Conservation (phyloP, 1,140 invertebrate species). For the Amphibalanus amphitrite region DNA sequence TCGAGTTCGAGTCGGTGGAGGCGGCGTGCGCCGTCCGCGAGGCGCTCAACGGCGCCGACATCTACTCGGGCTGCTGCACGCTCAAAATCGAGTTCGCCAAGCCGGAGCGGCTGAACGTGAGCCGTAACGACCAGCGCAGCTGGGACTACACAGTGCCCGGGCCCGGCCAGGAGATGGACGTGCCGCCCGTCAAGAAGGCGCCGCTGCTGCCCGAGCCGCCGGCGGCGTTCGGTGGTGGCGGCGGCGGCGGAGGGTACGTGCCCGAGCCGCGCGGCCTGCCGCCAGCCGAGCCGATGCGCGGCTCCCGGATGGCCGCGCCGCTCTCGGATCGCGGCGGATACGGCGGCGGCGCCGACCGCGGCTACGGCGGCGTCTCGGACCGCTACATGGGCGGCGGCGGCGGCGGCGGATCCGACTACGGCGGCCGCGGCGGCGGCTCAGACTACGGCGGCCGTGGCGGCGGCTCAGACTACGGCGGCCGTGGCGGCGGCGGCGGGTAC, state of each 20-base stretch:
- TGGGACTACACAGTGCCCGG: slow-evolving; percentile 35
- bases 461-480: slow-evolving; percentile 4
- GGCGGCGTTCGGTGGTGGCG: not conserved
- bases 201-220: slow-evolving; percentile 6
- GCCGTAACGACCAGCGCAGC: slow-evolving; percentile 36
- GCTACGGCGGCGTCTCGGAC: not conserved
- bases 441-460: not conserved
- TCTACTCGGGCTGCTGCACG: slow-evolving; percentile 42
- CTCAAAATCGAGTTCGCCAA: slow-evolving; percentile 41
- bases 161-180: slow-evolving; percentile 18
- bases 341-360: not conserved
- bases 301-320: slow-evolving; percentile 3
- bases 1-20: slow-evolving; percentile 37
- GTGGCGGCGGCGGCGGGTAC: not conserved
- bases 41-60: slow-evolving; percentile 38
- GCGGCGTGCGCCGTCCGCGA: slow-evolving; percentile 33
- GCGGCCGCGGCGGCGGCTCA: not conserved
- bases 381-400: slow-evolving; percentile 5
- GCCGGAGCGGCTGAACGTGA: slow-evolving; percentile 33
- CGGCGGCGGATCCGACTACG: not conserved
- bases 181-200: not conserved
- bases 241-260: not conserved
- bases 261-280: not conserved
- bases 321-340: not conserved
- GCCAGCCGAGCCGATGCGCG: not conserved